Conservation (phyloP, 1,140 invertebrate genomes). For the Aplysia californica region DNA sequence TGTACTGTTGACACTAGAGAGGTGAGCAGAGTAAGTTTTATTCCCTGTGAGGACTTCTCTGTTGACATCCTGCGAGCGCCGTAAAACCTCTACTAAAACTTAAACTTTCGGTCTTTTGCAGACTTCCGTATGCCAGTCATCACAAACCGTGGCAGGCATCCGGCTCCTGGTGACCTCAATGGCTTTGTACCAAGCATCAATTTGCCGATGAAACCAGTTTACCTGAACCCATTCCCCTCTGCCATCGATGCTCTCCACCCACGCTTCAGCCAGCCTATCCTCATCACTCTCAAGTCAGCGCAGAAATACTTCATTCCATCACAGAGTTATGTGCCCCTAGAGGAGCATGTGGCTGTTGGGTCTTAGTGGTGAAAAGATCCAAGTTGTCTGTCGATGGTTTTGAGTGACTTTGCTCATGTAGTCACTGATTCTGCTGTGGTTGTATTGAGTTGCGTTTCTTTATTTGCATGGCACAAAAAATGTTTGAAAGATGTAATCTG, state of each 20-base stretch:
- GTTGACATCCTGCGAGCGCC: too few species aligned
- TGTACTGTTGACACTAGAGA: too few species aligned
- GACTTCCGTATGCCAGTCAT: constrained; percentile 51
- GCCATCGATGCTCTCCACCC: constrained; percentile 47
- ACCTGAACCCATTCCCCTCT: constrained; percentile 63
- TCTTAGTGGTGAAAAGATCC: neutral
- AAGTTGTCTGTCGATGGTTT: neutral
- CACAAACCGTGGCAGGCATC: constrained; percentile 48
- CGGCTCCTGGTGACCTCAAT: constrained; percentile 49
- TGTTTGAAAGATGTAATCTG: neutral
- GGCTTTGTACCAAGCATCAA: constrained; percentile 62
- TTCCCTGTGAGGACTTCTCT: too few species aligned
- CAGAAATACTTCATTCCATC: constrained; percentile 65
- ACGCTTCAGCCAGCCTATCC: constrained; percentile 53
- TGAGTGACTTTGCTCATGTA: neutral
- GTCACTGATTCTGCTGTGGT: neutral
- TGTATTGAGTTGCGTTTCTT: neutral
- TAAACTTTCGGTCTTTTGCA: too few species aligned
- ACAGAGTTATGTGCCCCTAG: constrained; percentile 48
- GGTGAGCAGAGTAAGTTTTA: too few species aligned
- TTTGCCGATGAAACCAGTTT: constrained; percentile 63
- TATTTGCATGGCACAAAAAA: neutral
- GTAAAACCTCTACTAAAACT: too few species aligned
- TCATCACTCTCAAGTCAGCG: constrained; percentile 64
- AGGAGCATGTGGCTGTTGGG: constrained; percentile 26